A percentile compares a stretch with the other conserved stretches of the same genome.
Evolutionary conservation across 2,888 invertebrate species (phyloP).

Genomic region (Coecobrya sp.): DNA sequence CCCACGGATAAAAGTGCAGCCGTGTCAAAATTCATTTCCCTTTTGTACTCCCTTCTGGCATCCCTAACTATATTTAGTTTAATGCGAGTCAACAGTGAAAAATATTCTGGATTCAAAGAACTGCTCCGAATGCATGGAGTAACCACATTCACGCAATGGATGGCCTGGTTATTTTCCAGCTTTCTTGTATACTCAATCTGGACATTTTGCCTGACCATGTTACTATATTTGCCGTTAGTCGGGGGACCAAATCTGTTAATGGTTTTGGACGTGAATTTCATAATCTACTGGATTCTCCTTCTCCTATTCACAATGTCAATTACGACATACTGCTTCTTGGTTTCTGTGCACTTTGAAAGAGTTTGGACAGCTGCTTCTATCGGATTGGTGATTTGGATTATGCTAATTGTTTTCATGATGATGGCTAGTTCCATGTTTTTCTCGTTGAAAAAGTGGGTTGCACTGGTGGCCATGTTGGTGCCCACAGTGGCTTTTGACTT

Average conservation of each 20-base stretch:
- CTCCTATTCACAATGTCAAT: conserved; percentile 21
- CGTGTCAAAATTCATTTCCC: too few species aligned
- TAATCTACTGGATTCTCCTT: conserved; percentile 11
- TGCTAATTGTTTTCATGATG: background rate
- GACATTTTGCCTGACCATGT: conserved; percentile 87
- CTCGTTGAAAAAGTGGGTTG: background rate
- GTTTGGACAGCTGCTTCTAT: conserved; percentile 28
- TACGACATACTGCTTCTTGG: background rate
- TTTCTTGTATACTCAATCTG: conserved; percentile 1
- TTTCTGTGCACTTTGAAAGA: conserved; percentile 39
- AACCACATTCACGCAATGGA: conserved; percentile 22
- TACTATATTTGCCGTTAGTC: conserved; percentile 87
- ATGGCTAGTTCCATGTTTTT: background rate
- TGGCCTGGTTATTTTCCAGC: conserved; percentile 26
- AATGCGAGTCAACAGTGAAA: conserved; percentile 39
- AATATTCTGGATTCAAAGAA: conserved; percentile 43
- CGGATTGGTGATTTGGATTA: conserved; percentile 23
- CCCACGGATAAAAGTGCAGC: too few species aligned
- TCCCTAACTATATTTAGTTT: background rate
- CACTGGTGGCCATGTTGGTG: conserved; percentile 63
- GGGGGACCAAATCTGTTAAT: conserved; percentile 31
- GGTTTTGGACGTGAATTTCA: background rate
- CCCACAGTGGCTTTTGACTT: conserved; percentile 86
- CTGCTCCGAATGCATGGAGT: conserved; percentile 63
- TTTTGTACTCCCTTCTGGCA: background rate